Percentiles rank a stretch among this genome's conserved stretches.
phyloP scores from a whole-genome alignment of 2,113 vertebrate species.

The Labeo catla region DNA sequence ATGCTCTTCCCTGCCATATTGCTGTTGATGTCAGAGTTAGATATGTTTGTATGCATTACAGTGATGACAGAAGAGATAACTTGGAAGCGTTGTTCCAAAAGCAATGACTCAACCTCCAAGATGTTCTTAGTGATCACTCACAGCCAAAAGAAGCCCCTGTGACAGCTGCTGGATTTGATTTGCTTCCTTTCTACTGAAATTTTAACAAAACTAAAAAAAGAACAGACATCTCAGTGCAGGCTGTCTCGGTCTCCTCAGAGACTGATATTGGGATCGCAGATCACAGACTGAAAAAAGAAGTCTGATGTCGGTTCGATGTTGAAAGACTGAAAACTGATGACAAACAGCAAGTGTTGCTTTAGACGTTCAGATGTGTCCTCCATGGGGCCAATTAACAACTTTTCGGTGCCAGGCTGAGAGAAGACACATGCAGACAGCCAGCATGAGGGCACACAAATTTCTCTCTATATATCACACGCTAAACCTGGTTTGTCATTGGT shows the following conservation, averaged over 20 bases:
- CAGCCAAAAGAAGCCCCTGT: constrained; percentile 56
- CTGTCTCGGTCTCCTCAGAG: background rate
- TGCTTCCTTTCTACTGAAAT: constrained; percentile 36
- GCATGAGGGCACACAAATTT: background rate
- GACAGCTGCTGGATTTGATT: constrained; percentile 62
- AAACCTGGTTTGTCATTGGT: background rate
- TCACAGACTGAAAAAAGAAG: background rate
- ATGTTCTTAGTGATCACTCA: constrained; percentile 56
- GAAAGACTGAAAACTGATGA: background rate
- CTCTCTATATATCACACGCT: background rate
- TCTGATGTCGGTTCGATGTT: background rate
- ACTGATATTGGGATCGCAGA: background rate
- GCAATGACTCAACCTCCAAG: constrained; percentile 46
- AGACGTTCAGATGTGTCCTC: background rate
- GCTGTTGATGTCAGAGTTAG: constrained; percentile 8
- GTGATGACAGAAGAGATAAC: constrained; percentile 27
- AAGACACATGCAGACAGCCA: constrained; percentile 1
- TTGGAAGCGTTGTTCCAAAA: constrained; percentile 38
- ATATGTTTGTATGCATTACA: constrained; percentile 3
- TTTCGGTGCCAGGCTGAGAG: background rate
- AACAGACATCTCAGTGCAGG: background rate
- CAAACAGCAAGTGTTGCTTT: background rate
- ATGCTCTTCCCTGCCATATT: background rate
- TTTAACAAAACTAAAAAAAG: background rate
- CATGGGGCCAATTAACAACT: constrained; percentile 16